A percentile compares a stretch with the other conserved stretches of the same genome.
phyloP scores from a whole-genome alignment of 2,113 vertebrate species.

The Etheostoma cragini region DNA sequence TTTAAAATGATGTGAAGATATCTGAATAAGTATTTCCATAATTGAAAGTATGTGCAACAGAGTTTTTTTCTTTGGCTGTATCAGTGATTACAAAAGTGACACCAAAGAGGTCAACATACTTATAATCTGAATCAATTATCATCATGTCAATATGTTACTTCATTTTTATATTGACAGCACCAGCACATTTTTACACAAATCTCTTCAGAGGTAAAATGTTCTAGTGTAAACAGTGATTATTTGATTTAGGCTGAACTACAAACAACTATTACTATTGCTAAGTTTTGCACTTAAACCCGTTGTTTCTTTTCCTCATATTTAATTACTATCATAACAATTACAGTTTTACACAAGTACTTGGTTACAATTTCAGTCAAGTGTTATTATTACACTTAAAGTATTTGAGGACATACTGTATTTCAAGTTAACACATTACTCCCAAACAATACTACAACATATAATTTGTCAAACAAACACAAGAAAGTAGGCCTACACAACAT shows the following conservation, averaged over 20 bases:
- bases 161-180: neutral
- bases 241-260: neutral
- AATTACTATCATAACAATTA: neutral
- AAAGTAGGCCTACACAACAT: neutral
- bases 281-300: neutral
- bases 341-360: neutral
- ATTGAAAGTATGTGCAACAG: neutral
- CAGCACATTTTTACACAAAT: neutral
- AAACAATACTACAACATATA: too few relatives aligned
- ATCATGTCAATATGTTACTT: neutral
- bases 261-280: neutral
- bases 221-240: constrained; percentile 12
- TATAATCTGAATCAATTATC: constrained; percentile 1
- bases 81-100: neutral
- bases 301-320: neutral
- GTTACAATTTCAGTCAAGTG: neutral
- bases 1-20: neutral
- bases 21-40: neutral
- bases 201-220: constrained; percentile 21
- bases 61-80: neutral
- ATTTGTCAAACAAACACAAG: too few relatives aligned
- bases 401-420: neutral
- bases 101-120: neutral
- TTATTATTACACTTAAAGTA: constrained; percentile 1
- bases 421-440: neutral